Percentiles rank a stretch among this genome's conserved stretches.
Conservation (phyloP, 2,797 vertebrate genomes). For the Iguana delicatissima region DNA sequence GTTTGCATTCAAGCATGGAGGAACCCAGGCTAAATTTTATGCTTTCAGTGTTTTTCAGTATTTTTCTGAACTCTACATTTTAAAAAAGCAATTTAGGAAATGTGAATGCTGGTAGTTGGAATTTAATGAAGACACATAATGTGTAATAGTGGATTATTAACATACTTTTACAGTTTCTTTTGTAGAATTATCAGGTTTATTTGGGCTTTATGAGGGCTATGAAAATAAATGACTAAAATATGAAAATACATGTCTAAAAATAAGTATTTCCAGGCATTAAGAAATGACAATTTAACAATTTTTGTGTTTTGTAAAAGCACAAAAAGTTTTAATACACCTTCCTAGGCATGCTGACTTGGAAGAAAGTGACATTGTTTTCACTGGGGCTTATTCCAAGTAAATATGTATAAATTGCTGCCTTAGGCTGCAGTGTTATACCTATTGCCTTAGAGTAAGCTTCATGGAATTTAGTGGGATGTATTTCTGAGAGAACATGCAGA, state of each 20-base stretch:
- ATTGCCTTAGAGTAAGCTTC: background rate
- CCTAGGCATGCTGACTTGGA: background rate
- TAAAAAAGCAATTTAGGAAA: constrained; percentile 22
- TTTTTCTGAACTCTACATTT: constrained; percentile 8
- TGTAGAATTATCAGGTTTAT: constrained; percentile 28
- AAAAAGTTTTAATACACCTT: background rate
- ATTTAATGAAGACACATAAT: constrained; percentile 28
- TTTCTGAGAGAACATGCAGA: background rate
- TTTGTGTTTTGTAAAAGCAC: background rate
- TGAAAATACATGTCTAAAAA: background rate
- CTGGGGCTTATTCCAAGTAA: background rate
- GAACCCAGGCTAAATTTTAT: background rate
- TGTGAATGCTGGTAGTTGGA: constrained; percentile 31
- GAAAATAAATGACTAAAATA: background rate
- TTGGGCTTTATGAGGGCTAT: too few relatives aligned
- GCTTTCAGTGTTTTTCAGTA: background rate
- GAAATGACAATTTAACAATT: background rate
- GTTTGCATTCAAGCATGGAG: background rate
- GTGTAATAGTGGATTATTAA: constrained; percentile 50
- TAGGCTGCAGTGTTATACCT: background rate
- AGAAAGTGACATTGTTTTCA: background rate
- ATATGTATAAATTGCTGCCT: background rate
- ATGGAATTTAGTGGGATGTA: background rate
- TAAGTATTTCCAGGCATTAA: constrained; percentile 12
- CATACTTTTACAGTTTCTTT: constrained; percentile 35